A percentile compares a stretch with the other conserved stretches of the same genome.
Conservation (phyloP, 2,113 vertebrate species). For the Tetrao urogallus region DNA sequence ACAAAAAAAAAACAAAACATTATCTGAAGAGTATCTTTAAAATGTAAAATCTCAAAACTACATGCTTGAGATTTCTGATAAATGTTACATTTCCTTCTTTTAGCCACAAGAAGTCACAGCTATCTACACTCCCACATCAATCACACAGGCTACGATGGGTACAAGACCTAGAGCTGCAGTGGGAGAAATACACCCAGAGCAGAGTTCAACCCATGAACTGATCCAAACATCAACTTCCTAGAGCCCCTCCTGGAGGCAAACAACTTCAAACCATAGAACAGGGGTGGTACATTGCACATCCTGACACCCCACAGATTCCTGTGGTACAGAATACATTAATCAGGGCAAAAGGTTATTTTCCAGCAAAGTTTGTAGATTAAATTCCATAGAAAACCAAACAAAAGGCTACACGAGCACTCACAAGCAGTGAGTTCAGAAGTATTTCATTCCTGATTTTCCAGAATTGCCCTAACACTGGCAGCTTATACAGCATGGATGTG, state of each 20-base stretch:
- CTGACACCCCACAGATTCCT: slow-evolving; percentile 18
- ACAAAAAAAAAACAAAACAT: no score
- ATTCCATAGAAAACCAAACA: slow-evolving; percentile 52
- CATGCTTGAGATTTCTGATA: background rate
- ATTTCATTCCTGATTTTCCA: slow-evolving; percentile 29
- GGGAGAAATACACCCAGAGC: background rate
- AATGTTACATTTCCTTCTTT: background rate
- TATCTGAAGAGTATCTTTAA: background rate
- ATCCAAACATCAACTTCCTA: background rate
- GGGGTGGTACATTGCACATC: background rate
- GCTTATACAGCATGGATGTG: background rate
- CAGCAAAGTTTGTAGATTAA: slow-evolving; percentile 52
- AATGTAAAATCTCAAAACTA: background rate
- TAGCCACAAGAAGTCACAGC: background rate
- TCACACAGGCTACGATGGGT: background rate
- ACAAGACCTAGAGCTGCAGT: background rate
- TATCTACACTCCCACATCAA: background rate
- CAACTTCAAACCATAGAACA: background rate
- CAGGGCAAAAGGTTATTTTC: slow-evolving; percentile 59
- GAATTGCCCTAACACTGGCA: background rate
- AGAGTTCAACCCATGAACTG: background rate
- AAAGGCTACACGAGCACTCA: slow-evolving; percentile 15
- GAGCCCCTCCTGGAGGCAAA: background rate
- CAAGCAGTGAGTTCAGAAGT: background rate
- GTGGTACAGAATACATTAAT: slow-evolving; percentile 24